Evolutionary conservation across 2,888 invertebrate genomes (phyloP), one percentile per base, ranked within the genome.

Genomic region (Idaea straminata): DNA sequence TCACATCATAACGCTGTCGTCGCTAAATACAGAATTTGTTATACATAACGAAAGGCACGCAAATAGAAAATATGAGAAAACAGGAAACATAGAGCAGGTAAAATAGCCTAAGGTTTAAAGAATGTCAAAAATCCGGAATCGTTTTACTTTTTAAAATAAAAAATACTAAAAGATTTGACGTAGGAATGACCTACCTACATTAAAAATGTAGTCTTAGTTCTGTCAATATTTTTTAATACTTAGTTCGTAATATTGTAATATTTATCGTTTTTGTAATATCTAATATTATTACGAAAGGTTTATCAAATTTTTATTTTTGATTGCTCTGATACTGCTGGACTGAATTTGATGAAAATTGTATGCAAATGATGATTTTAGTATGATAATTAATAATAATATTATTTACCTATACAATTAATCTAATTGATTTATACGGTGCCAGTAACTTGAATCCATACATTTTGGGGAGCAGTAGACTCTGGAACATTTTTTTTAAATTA

Each of bases 31-130:
- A 13, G 7, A 13, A 47, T 47, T 47, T 10, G 47, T 47, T 6
- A 13, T 13, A 47, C 47, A 10, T 7, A 47, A 47, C 10, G 10
- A 47, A 47, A 47, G 47, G 47, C 47, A 2, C 13, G 47, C 47
- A 47, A 47, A 47, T 47, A 47, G 47, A 47, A 47, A 47, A 15
- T 57, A 35, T n/a, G 7, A 58, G 61, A 61, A 69, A 47, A 47
- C 47, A 47, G 47, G 47, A 47, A 47, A 47, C 10, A 66, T 63
- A 61, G 58, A n/a, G 35, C 10, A 61, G 35, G 35, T 61, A 34
- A 36, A 7, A 34, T 36, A 61, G 13, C 47, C 13, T 47, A 47
- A 47, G 13, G 5, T 47, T 47, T 2, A 47, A 47, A 47, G 47
- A 47, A 47, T 47, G 3, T 13, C 7, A 47, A 47, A 47, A 47